Conservation (phyloP, 2,888 invertebrate species). For the Cosmorhoe ocellata region DNA sequence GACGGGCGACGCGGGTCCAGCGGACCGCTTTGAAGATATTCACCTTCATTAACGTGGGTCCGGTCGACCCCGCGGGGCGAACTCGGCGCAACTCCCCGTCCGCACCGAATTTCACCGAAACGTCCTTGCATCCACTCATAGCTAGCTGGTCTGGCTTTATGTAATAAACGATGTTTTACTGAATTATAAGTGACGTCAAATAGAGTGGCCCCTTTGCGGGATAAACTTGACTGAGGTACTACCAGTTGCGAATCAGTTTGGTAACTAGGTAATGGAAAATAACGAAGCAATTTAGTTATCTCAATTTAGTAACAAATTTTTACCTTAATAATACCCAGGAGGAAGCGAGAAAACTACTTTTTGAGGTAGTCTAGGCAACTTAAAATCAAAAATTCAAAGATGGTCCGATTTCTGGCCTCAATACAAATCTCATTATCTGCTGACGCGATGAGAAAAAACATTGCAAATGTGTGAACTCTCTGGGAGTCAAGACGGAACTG, state of each 20-base stretch:
- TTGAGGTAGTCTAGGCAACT: no score
- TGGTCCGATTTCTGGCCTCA: no score
- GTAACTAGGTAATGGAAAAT: slow-evolving; percentile 17
- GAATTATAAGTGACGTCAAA: slow-evolving; percentile 28
- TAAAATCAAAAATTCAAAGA: no score
- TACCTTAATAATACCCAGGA: no score
- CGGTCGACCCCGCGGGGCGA: slow-evolving; percentile 61
- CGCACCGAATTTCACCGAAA: slow-evolving; percentile 15
- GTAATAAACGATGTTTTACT: slow-evolving; percentile 31
- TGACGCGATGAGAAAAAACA: no score
- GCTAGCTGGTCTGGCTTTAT: slow-evolving; percentile 26
- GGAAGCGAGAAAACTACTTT: no score
- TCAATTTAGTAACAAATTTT: no score
- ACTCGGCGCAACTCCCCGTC: slow-evolving; percentile 10
- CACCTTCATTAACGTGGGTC: slow-evolving; percentile 76
- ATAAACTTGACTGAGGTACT: slow-evolving; percentile 15
- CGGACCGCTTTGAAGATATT: slow-evolving; percentile 76
- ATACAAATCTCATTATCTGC: no score
- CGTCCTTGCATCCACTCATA: slow-evolving; percentile 33
- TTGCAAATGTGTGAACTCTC: no score
- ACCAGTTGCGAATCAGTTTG: slow-evolving; percentile 8
- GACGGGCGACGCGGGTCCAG: slow-evolving; percentile 51
- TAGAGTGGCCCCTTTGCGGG: slow-evolving; percentile 15
- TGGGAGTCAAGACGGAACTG: no score
- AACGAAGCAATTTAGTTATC: background rate